These are phyloP conservation scores for Microcebus ravelobensis DNA, from an alignment of 2,113 vertebrate species.

Conservation along the genomic window DNA sequence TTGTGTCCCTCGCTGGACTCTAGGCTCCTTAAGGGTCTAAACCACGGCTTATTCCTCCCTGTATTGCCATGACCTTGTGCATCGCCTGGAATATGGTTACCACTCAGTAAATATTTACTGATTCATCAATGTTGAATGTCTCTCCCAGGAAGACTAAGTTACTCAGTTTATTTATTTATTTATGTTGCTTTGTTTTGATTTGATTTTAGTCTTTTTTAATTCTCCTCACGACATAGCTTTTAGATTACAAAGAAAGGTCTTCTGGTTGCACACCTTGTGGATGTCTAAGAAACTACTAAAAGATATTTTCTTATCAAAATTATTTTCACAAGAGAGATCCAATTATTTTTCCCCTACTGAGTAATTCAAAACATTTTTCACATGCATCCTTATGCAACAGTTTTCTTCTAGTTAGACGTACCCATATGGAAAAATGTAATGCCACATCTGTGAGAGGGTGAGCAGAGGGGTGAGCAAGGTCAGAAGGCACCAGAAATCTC, in stretches of 20 bases:
- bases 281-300: neutral
- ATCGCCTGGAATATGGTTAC: neutral
- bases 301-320: conserved; percentile 12
- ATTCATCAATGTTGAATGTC: neutral
- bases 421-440: neutral
- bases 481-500: neutral
- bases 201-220: neutral
- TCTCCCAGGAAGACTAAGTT: neutral
- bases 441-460: neutral
- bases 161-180: neutral
- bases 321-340: neutral
- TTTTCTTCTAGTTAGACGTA: conserved; percentile 6
- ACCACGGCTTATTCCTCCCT: neutral
- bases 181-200: neutral
- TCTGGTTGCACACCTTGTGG: neutral
- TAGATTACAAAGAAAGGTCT: neutral
- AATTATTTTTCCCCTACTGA: neutral
- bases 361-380: conserved; percentile 27
- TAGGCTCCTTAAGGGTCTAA: neutral
- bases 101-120: neutral
- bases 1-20: neutral
- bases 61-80: neutral
- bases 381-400: neutral
- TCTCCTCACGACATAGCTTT: neutral
- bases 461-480: neutral